Percentiles rank a stretch among this genome's conserved stretches.
phyloP scores from a whole-genome alignment of 2,797 vertebrate species.

The Craterocephalus amniculus region DNA sequence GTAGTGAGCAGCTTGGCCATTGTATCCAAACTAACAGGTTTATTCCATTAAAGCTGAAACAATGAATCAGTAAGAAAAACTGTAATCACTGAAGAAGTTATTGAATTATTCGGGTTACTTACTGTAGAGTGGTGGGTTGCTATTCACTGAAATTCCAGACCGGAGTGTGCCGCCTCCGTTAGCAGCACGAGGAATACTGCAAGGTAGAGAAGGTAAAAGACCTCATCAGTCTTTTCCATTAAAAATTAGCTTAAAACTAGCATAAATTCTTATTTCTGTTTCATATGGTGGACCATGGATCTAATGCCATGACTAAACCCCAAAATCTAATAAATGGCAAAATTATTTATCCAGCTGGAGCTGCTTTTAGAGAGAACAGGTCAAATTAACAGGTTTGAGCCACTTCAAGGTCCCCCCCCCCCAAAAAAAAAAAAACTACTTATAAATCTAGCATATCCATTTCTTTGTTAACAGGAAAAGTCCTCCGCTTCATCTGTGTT shows the following conservation, averaged over 20 bases:
- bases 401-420: no score
- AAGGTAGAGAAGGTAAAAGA: constrained; percentile 7
- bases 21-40: no score
- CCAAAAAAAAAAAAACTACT: no score
- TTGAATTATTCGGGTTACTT: neutral
- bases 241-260: no score
- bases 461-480: no score
- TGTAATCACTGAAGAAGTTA: neutral
- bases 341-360: neutral
- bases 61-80: neutral
- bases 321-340: no score
- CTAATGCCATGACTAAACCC: no score
- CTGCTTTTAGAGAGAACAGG: neutral
- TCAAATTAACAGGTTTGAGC: no score
- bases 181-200: constrained; percentile 59
- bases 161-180: constrained; percentile 50
- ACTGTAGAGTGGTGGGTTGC: constrained; percentile 67
- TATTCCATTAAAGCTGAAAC: neutral
- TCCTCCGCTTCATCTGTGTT: no score
- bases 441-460: no score
- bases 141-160: constrained; percentile 52
- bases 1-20: neutral
- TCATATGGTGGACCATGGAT: neutral
- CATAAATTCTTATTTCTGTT: neutral
- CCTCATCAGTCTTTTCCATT: neutral